Evolutionary conservation across 1,140 invertebrate species (phyloP), one percentile per base, ranked within the genome.

Genomic region (Papilio aristodemus): DNA sequence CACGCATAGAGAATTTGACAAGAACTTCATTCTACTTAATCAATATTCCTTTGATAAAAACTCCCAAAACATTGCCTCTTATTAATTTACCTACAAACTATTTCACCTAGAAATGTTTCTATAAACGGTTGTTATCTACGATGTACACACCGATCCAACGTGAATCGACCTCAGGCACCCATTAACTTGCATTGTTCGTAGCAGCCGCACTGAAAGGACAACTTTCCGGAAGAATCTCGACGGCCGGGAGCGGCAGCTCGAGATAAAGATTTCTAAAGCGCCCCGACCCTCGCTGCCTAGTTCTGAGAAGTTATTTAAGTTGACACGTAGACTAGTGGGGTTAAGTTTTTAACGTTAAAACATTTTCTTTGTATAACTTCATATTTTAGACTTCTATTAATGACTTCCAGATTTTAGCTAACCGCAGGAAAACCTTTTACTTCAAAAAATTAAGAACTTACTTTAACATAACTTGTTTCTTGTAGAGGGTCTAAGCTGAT

Each of bases 251-350:
- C 25, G 6, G 25, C 57, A 36, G 27, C 32, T 36, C 13, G 57
- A n/a, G 57, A 59, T 59, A 59, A 59, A 59, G 57, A 59, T 59
- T 59, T 59, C 57, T 59, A 59, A 59, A 59, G 57, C 57, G 25
- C 57, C 22, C 25, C 25, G 32, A 36, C 57, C 25, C 32, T 25
- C 57, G 13, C 57, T 36, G n/a, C 25, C 27, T 59, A 59, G n/a
- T 59, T 59, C 13, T 59, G 32, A 59, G 57, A 59, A 36, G 57
- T 17, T 59, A 59, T 50, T 50, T 50, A 59, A 59, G 13, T 59
- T 59, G 57, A 59, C 57, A 59, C 57, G 57, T 59, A n/a, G 25
- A 59, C 57, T 36, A 36, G 22, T 36, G 57, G 19, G 13, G 13
- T 14, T 8, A 36, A 36, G 22, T 14, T 25, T 1, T 57, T 41